Conservation (phyloP, 1,140 invertebrate species). For the Conus betulinus region DNA sequence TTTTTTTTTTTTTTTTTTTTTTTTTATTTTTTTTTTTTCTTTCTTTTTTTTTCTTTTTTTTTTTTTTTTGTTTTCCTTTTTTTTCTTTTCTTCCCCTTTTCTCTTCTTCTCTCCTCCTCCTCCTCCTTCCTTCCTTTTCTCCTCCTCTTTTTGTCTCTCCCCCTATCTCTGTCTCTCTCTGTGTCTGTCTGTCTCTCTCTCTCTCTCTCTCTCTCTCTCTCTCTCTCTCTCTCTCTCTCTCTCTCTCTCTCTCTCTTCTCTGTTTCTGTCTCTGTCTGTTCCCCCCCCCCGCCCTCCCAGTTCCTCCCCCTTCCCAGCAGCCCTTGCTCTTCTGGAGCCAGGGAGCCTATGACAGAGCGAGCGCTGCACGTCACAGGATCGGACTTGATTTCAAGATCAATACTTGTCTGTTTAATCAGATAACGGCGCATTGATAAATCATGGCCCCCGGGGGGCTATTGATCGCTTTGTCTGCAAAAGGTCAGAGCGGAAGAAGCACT, state of each 20-base stretch:
- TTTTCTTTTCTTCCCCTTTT: not conserved
- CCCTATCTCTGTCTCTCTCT: not conserved
- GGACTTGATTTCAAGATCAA: constrained; percentile 14
- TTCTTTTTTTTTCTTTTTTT: not conserved
- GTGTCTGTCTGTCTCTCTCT: not conserved
- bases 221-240: not conserved
- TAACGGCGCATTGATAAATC: not conserved
- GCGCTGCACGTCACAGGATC: too few relatives aligned
- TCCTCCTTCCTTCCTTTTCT: not conserved
- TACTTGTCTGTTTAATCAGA: constrained; percentile 3
- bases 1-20: not conserved
- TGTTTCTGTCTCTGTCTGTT: not conserved
- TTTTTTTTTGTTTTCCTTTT: not conserved
- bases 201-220: not conserved
- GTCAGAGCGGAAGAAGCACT: not conserved
- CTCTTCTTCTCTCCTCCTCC: not conserved
- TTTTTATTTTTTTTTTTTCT: not conserved
- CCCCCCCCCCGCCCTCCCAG: too few relatives aligned
- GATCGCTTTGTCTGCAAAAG: not conserved
- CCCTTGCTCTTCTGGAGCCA: too few relatives aligned
- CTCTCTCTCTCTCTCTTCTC: not conserved
- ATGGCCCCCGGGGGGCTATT: not conserved
- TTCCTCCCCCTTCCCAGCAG: too few relatives aligned
- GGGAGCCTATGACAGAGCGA: too few relatives aligned
- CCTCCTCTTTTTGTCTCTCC: not conserved